A percentile compares a stretch with the other conserved stretches of the same genome.
phyloP scores from a whole-genome alignment of 2,888 invertebrate genomes.

The Camponotus fellah region DNA sequence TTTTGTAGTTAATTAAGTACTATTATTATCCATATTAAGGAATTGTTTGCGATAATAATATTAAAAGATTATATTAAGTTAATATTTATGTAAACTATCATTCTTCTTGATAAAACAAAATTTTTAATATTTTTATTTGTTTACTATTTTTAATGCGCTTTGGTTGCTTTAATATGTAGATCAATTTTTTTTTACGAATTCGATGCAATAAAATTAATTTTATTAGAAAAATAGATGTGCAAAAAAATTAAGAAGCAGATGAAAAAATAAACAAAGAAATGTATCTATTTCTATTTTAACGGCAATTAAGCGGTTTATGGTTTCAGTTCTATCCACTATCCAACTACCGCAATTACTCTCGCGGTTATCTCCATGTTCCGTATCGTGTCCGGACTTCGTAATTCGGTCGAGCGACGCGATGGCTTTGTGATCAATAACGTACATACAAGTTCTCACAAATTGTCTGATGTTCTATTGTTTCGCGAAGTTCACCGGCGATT shows the following conservation, averaged over 20 bases:
- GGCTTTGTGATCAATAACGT: conserved; percentile 47
- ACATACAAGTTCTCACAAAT: conserved; percentile 50
- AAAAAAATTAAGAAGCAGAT: not conserved
- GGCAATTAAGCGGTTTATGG: conserved; percentile 34
- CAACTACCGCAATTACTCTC: conserved; percentile 33
- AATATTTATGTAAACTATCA: not conserved
- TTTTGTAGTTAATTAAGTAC: conserved; percentile 10
- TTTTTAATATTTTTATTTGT: no score
- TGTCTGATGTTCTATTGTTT: conserved; percentile 37
- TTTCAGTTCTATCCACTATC: conserved; percentile 30
- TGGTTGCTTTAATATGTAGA: no score
- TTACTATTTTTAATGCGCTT: no score
- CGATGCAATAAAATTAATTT: not conserved
- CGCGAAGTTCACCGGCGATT: conserved; percentile 20
- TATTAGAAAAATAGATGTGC: not conserved
- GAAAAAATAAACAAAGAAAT: not conserved
- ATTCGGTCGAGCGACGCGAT: conserved; percentile 66
- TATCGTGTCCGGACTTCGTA: conserved; percentile 54
- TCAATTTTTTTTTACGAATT: not conserved
- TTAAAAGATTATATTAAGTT: not conserved
- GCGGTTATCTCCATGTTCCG: conserved; percentile 53
- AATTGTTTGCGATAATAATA: no score
- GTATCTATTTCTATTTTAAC: conserved; percentile 5
- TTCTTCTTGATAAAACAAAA: no score
- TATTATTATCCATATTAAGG: not conserved